Base-by-base conservation (phyloP, 2,113 vertebrate genomes). In the Hoplias malabaricus region DNA sequence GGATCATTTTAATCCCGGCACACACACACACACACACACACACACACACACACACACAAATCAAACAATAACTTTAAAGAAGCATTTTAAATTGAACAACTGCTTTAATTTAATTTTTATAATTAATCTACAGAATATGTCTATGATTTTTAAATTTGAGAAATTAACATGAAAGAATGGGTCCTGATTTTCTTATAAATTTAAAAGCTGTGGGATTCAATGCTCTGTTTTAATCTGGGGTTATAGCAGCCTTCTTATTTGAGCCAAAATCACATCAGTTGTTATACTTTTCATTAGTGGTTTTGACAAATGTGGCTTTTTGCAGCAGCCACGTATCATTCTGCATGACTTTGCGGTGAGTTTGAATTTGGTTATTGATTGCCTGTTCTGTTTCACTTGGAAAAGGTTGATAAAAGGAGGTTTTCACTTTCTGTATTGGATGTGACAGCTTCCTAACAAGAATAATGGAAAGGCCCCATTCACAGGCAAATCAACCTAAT, bases 401-500 rank as follows among this genome's bases (percentile, higher is more conserved):
- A 95, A 98, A 98, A 91, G 93, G 93, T 94, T 93, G 95, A 98
- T 96, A 96, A 98, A 95, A 92, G 93, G 94, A 93, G 94, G 94
- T 97, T 96, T 98, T 96, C 94, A 94, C 93, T 96, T 95, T 93
- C 94, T 98, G 95, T 96, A 97, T 97, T 95, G 94, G 94, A 97
- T 96, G 95, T 98, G 96, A 98, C 97, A 98, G 95, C 94, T 92
- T 94, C 90, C 94, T 96, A 96, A 97, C 95, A 96, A 96, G 97
- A 98, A 96, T 96, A 98, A 99, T 98, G 96, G 96, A 95, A 95
- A 88, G 92, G 84, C 82, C 92, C 94, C 93, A 97, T 99, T 99
- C 97, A 98, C 95, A 98, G 95, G 96, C 96, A 98, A 98, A 99
- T 98, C 94, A 96, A 96, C 95, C 97, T 98, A 96, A 99, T 98